Evolutionary conservation across 1,140 invertebrate genomes (phyloP).

Genomic region (Drosophila burlai): DNA sequence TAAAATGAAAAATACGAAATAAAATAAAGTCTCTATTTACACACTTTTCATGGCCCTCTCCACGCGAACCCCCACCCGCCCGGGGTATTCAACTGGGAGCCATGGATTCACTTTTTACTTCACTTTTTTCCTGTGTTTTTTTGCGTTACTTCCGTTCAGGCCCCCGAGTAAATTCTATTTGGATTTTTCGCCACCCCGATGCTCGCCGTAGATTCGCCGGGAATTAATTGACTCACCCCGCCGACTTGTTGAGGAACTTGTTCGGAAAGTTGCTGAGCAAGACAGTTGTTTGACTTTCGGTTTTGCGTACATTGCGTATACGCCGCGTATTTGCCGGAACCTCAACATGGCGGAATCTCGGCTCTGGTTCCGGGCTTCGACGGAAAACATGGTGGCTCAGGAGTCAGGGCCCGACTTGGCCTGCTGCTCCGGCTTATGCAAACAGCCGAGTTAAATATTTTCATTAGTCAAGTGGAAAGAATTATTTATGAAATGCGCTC

Average conservation of each 20-base stretch:
- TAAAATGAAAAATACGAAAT: constrained; percentile 61
- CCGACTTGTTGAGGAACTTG: constrained; percentile 66
- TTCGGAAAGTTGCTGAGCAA: constrained; percentile 48
- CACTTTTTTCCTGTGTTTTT: constrained; percentile 1
- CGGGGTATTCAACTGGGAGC: constrained; percentile 65
- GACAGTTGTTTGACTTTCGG: constrained; percentile 66
- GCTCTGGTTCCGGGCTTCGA: constrained; percentile 15
- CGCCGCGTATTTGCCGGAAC: constrained; percentile 58
- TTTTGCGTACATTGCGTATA: constrained; percentile 64
- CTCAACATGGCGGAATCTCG: constrained; percentile 26
- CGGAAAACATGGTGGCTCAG: background rate
- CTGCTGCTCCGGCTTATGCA: constrained; percentile 54
- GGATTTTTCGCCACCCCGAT: constrained; percentile 6
- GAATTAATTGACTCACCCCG: constrained; percentile 77
- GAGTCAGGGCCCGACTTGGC: background rate
- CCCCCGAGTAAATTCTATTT: constrained; percentile 48
- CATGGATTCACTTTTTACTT: constrained; percentile 61
- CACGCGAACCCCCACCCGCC: background rate
- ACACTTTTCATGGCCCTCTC: constrained; percentile 67
- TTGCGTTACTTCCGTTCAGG: constrained; percentile 19
- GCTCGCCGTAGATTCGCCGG: constrained; percentile 61
- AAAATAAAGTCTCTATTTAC: constrained; percentile 83
- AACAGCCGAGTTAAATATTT: constrained; percentile 74
- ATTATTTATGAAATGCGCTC: constrained; percentile 73
- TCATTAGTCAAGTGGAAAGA: constrained; percentile 78